Base-by-base conservation (phyloP, 1,140 invertebrate genomes). In the Harpegnathos saltator region DNA sequence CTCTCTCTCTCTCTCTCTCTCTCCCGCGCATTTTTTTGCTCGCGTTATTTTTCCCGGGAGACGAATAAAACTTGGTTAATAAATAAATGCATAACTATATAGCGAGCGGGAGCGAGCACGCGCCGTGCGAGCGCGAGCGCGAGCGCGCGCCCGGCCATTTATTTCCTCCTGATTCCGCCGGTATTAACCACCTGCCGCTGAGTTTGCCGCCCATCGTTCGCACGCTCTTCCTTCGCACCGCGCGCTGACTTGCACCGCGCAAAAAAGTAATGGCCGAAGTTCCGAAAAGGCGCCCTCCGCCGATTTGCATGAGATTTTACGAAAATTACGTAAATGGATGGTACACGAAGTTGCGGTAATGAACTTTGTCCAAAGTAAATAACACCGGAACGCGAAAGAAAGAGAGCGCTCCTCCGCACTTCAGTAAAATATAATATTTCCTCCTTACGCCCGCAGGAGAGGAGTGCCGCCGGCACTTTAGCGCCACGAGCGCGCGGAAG, bases 61-160 rank as follows among this genome's bases (percentile, higher is more conserved):
- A 83, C 85, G 24, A 87, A 87, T 87, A 87, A 87, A 87, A 87
- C 85, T 87, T 86, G 85, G 80, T 87, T 87, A 87, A 87, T 87
- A 87, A 87, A 87, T 87, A 87, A 87, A 86, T 87, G 85, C 85
- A 86, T 86, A 87, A 86, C 61, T 77, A 86, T 87, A 85, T 82
- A 69, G 68, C 48, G 22, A 26, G 29, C 65, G 65, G n/a, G 73
- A 22, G 73, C 61, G 44, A 44, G 50, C 73, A 19, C 29, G 54
- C 69, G 29, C 69, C 54, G 54, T 5, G 29, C 71, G 26, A 73
- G 15, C 24, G 33, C 54, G n/a, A n/a, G 54, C 29, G 29, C 71
- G 26, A 73, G 15, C 24, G 33, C 54, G n/a, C n/a, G n/a, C 26
- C n/a, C 29, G 24, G 58, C 71, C 65, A 87, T 87, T 87, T 86